A percentile compares a stretch with the other conserved stretches of the same genome.
These are phyloP conservation scores for Drosophila oshimai DNA, from an alignment of 1,140 invertebrate genomes.

Conservation along the genomic window DNA sequence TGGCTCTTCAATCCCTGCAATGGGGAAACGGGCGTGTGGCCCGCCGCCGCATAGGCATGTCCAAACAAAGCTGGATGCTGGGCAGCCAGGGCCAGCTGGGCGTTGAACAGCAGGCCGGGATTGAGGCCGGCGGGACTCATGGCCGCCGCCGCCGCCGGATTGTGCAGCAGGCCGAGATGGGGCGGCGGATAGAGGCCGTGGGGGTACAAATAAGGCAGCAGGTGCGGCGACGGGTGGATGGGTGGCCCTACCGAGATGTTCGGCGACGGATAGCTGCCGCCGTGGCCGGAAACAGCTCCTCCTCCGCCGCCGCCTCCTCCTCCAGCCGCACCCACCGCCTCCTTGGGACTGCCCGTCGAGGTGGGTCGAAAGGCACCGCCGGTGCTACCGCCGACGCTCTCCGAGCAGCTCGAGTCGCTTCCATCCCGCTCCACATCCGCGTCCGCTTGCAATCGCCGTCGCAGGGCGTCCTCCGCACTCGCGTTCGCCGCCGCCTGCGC, in stretches of 20 bases:
- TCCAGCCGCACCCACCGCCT: slow-evolving; percentile 83
- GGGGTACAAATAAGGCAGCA: slow-evolving; percentile 94
- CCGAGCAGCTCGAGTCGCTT: slow-evolving; percentile 87
- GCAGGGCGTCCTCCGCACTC: slow-evolving; percentile 83
- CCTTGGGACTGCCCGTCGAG: slow-evolving; percentile 84
- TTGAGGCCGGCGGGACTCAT: slow-evolving; percentile 86
- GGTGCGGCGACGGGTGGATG: slow-evolving; percentile 90
- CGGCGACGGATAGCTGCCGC: slow-evolving; percentile 88
- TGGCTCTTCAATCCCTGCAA: slow-evolving; percentile 84
- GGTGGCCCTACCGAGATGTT: slow-evolving; percentile 94
- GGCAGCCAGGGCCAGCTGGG: slow-evolving; percentile 90
- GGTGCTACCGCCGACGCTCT: slow-evolving; percentile 85
- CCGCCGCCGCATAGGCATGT: slow-evolving; percentile 86
- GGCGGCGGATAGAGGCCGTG: slow-evolving; percentile 93
- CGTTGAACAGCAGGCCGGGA: slow-evolving; percentile 91
- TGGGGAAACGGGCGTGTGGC: slow-evolving; percentile 84
- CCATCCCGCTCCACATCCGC: slow-evolving; percentile 86
- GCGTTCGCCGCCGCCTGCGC: slow-evolving; percentile 76
- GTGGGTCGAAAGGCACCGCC: slow-evolving; percentile 85
- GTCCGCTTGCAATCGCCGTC: slow-evolving; percentile 84
- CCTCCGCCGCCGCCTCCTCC: no score
- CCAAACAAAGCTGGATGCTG: slow-evolving; percentile 90
- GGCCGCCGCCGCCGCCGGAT: slow-evolving; percentile 84
- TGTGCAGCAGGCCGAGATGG: slow-evolving; percentile 85
- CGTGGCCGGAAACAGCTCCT: no score